phyloP scores from a whole-genome alignment of 2,888 invertebrate genomes.

The Drosophila falleni region DNA sequence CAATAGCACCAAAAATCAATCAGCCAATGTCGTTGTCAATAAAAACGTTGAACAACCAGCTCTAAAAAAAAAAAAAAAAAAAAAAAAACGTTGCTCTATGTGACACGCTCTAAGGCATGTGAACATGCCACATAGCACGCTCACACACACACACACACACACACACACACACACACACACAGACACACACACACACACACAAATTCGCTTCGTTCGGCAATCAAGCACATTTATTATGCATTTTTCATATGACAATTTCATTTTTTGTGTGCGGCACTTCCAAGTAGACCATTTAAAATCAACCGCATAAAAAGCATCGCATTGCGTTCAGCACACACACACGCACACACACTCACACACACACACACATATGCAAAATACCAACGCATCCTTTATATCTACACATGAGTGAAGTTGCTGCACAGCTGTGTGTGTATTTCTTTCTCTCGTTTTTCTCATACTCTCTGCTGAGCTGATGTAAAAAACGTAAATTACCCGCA shows the following conservation, averaged over 20 bases:
- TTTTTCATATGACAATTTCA: slow-evolving; percentile 75
- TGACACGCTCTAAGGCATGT: slow-evolving; percentile 56
- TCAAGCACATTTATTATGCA: slow-evolving; percentile 78
- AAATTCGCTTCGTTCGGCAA: slow-evolving; percentile 48
- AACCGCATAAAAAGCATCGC: slow-evolving; percentile 71
- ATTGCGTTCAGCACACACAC: slow-evolving; percentile 32
- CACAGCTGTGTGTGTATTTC: slow-evolving; percentile 23
- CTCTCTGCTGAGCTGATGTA: slow-evolving; percentile 24
- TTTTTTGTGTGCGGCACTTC: slow-evolving; percentile 51
- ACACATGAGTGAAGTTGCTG: slow-evolving; percentile 52
- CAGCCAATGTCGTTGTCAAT: slow-evolving; percentile 58
- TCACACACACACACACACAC: slow-evolving; percentile 16
- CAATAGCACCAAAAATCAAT: slow-evolving; percentile 64
- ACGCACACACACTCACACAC: not conserved
- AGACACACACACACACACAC: slow-evolving; percentile 14
- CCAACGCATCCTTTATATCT: slow-evolving; percentile 55
- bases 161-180: slow-evolving; percentile 9
- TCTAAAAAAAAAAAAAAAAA: slow-evolving; percentile 17
- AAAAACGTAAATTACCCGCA: slow-evolving; percentile 79
- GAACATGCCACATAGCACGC: slow-evolving; percentile 41
- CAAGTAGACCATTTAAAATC: slow-evolving; percentile 75
- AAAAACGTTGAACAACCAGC: slow-evolving; percentile 35
- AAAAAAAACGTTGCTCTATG: slow-evolving; percentile 21
- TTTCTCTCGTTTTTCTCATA: not conserved
- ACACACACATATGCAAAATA: slow-evolving; percentile 22